Evolutionary conservation across 2,888 invertebrate species (phyloP), one percentile per base, ranked within the genome.

Genomic region (Leptopilina myrica): DNA sequence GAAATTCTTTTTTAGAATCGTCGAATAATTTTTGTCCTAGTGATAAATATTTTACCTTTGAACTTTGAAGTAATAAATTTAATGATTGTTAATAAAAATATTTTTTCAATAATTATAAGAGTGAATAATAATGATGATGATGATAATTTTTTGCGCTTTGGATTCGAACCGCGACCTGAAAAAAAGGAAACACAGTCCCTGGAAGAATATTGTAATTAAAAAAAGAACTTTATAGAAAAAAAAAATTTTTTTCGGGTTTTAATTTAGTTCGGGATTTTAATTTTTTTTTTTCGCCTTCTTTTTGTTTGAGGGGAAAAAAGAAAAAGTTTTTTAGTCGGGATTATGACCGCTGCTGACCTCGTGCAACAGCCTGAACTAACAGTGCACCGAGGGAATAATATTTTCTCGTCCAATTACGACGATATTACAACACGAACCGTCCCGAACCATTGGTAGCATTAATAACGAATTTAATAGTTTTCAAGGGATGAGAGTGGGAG

Each of bases 381-480:
- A 81, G 83, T 83, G 82, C 79, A 79, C 67, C 77, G 46, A 62
- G 69, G 78, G 84, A 85, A 82, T 85, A 85, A 86, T 86, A 85
- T 85, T 85, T 86, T 85, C 81, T 82, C 80, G 84, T 84, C 83
- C 87, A 87, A 86, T 86, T 86, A 86, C 84, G 83, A 76, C 82
- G 84, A 85, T 86, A 87, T 86, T 86, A 84, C 83, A 81, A 80
- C 79, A 62, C 80, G 79, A 81, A 78, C 78, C 76, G 82, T 80
- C 33, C 64, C 79, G 62, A 64, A 66, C 79, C 82, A 84, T 79
- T 80, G 84, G 85, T 83, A 81, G 86, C 87, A 85, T 87, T 87
- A 88, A 89, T 89, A 88, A 87, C 86, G 86, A 88, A 89, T 88
- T 88, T 88, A 87, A 89, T 88, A 88, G 87, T 89, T 88, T 86